Percentiles rank a stretch among this genome's conserved stretches.
Evolutionary conservation across 2,797 vertebrate genomes (phyloP).

Genomic region (Galagoides demidoff): DNA sequence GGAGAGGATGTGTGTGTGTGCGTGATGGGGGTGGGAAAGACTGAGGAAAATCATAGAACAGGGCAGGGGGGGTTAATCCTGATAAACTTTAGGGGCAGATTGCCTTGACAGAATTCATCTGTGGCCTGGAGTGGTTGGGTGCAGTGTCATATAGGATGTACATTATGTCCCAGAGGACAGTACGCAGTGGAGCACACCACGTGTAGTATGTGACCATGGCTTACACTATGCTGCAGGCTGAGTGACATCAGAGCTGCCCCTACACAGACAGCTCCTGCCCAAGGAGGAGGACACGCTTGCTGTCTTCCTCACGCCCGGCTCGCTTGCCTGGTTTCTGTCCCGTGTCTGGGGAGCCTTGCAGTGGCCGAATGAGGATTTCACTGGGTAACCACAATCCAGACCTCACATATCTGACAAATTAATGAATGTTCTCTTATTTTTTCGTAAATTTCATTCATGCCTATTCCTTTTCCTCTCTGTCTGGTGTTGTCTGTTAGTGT

Average conservation of each 20-base stretch:
- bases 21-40: background rate
- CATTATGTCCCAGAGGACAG: background rate
- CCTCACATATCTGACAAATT: background rate
- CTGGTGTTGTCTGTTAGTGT: background rate
- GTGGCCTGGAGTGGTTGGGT: background rate
- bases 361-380: background rate
- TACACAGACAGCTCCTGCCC: background rate
- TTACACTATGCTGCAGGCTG: too few species aligned
- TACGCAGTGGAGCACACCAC: background rate
- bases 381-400: background rate
- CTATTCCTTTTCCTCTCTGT: background rate
- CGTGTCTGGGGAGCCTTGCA: background rate
- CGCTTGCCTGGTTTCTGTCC: background rate
- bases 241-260: too few species aligned
- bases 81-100: background rate
- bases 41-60: background rate
- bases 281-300: fast-evolving
- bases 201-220: background rate
- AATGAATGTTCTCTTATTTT: background rate
- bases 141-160: too few species aligned
- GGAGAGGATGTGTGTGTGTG: too few species aligned
- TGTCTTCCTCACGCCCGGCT: too few species aligned
- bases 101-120: background rate
- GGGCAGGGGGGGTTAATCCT: background rate
- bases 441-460: background rate